Base-by-base conservation (phyloP, 2,888 invertebrate genomes). In the Erannis defoliaria region DNA sequence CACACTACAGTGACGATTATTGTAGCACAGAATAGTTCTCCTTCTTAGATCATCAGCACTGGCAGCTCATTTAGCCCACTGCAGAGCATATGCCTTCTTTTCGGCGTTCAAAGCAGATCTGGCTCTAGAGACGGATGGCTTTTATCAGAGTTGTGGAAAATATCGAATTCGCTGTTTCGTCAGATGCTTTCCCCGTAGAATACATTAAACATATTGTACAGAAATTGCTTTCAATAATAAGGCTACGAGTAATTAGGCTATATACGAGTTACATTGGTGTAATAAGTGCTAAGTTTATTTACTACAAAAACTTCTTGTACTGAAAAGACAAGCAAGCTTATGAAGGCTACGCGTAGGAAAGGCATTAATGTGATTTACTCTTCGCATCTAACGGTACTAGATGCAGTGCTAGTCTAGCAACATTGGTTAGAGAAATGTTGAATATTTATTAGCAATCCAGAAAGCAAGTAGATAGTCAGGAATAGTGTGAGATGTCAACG, bases 331-430 rank as follows among this genome's bases (percentile, higher is more conserved):
- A 37, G 33, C 61, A 64, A 66, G 70, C 60, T 68, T 71, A 72
- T 73, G 76, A 75, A 74, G 68, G 73, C 70, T 73, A 71, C 69
- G 72, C 68, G 72, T 72, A 75, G 79, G 77, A 76, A 77, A 75
- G 65, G 71, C 76, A 76, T 77, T 80, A 77, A 81, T 78, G 77
- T 81, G 82, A 84, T 83, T 82, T 82, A 83, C 80, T 75, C 72
- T 53, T 70, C 62, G 55, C 73, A 69, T 67, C 50, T 78, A 80
- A 76, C 76, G 77, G 79, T 70, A 80, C 71, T 31, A 37, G 35
- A 29, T 51, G 29, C 16, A 31, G 62, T 62, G 62, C 71, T 66
- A 62, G 73, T 64, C 69, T 61, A 68, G 73, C 69, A 67, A 70
- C 66, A 73, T 72, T 66, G 65, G 61, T 73, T 66, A 58, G 67